Evolutionary conservation across 2,888 invertebrate genomes (phyloP).

Genomic region (Deilephila elpenor): DNA sequence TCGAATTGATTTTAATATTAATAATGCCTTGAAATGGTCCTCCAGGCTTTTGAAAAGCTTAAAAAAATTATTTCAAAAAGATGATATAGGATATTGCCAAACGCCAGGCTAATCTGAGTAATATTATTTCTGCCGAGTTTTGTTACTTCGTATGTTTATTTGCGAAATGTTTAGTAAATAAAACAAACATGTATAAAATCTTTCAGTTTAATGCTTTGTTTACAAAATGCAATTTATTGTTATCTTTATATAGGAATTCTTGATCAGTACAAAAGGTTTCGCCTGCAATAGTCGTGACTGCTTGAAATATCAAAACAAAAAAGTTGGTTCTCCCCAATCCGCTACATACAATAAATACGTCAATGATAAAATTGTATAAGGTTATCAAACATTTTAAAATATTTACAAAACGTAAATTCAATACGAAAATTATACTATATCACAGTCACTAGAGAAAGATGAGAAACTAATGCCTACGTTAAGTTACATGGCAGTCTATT

Average conservation of each 20-base stretch:
- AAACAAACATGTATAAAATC: constrained; percentile 14
- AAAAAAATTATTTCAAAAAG: too few species aligned
- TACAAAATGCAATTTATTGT: constrained; percentile 39
- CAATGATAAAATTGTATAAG: constrained; percentile 80
- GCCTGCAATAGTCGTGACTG: constrained; percentile 57
- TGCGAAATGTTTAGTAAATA: background rate
- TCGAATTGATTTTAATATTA: too few species aligned
- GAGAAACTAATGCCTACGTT: constrained; percentile 70
- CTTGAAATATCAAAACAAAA: constrained; percentile 45
- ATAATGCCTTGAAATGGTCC: too few species aligned
- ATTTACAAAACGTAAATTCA: constrained; percentile 75
- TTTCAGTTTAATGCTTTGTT: constrained; percentile 24
- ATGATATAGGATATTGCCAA: too few species aligned
- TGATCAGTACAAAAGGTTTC: constrained; percentile 66
- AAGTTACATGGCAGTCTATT: constrained; percentile 75
- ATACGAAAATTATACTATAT: constrained; percentile 81
- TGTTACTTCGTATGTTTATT: background rate
- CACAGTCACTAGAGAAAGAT: constrained; percentile 83
- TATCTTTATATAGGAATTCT: constrained; percentile 63
- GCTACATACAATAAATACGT: constrained; percentile 72
- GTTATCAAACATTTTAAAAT: constrained; percentile 80
- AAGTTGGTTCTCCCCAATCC: constrained; percentile 50
- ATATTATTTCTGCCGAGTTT: background rate
- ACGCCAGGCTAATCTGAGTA: background rate
- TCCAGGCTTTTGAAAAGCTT: too few species aligned